Percentiles rank a stretch among this genome's conserved stretches.
Conservation (phyloP, 2,113 vertebrate species). For the Malaclemys terrapin region DNA sequence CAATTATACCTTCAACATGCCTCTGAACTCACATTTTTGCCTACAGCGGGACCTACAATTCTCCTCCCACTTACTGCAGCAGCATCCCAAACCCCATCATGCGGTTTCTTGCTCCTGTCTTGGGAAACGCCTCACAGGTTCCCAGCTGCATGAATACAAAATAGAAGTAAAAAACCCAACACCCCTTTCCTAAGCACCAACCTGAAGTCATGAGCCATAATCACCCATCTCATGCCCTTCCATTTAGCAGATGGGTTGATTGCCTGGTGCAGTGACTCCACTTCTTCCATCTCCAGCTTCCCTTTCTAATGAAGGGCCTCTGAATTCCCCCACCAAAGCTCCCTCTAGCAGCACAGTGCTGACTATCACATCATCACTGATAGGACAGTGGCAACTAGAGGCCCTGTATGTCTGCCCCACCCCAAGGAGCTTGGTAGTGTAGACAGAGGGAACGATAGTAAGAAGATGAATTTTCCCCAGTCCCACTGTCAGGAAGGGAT, state of each 20-base stretch:
- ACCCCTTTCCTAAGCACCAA: neutral
- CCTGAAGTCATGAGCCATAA: accelerated
- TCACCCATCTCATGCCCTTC: neutral
- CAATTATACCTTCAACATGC: neutral
- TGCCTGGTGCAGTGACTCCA: no score
- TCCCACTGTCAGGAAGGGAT: neutral
- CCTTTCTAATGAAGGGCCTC: neutral
- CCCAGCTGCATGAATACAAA: neutral
- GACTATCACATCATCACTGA: neutral
- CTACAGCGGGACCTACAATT: neutral
- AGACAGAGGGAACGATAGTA: neutral
- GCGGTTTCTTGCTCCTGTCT: neutral
- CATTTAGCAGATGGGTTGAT: accelerated
- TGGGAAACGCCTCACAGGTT: neutral
- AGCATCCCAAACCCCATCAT: accelerated
- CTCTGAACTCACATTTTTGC: neutral
- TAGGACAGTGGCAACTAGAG: neutral
- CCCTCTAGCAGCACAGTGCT: neutral
- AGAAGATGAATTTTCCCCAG: neutral
- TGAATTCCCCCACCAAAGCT: neutral
- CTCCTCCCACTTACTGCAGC: neutral
- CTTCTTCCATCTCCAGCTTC: neutral
- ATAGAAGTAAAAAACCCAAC: neutral
- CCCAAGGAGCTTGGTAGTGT: neutral
- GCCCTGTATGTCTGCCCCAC: neutral